Evolutionary conservation across 1,140 invertebrate genomes (phyloP).

Genomic region (Zaprionus africanus): DNA sequence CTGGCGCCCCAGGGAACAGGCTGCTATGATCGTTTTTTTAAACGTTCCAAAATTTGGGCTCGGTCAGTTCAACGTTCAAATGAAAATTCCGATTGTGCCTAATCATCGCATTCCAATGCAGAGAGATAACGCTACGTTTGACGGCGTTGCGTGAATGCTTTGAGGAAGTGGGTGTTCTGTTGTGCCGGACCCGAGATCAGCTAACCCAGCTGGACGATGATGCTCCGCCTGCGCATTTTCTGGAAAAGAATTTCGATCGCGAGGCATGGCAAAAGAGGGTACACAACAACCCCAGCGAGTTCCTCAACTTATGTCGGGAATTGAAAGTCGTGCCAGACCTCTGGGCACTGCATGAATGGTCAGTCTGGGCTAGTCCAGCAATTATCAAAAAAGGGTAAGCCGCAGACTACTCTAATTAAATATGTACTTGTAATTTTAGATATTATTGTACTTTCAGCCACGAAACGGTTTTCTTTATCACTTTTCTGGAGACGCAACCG

Average conservation of each 20-base stretch:
- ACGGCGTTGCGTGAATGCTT: conserved; percentile 95
- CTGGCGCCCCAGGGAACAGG: conserved; percentile 66
- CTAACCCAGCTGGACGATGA: conserved; percentile 19
- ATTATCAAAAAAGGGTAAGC: conserved; percentile 76
- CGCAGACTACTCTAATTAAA: not conserved
- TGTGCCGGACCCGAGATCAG: conserved; percentile 86
- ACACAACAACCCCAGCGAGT: conserved; percentile 89
- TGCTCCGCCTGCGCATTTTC: conserved; percentile 1
- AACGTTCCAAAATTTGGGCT: conserved; percentile 61
- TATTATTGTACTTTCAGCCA: conserved; percentile 83
- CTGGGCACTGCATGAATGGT: conserved; percentile 93
- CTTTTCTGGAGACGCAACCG: conserved; percentile 87
- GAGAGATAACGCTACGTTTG: conserved; percentile 92
- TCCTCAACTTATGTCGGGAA: conserved; percentile 89
- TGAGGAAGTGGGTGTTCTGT: conserved; percentile 93
- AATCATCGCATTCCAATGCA: conserved; percentile 58
- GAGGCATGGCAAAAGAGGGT: conserved; percentile 84
- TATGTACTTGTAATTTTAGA: not conserved
- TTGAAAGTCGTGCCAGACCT: conserved; percentile 92
- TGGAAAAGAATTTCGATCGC: conserved; percentile 43
- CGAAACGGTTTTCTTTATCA: conserved; percentile 92
- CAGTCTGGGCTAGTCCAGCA: conserved; percentile 92
- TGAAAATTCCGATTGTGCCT: conserved; percentile 26
- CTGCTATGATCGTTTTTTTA: conserved; percentile 74
- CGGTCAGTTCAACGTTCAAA: conserved; percentile 59